phyloP scores from a whole-genome alignment of 2,113 vertebrate species.

The Trematomus loennbergii region DNA sequence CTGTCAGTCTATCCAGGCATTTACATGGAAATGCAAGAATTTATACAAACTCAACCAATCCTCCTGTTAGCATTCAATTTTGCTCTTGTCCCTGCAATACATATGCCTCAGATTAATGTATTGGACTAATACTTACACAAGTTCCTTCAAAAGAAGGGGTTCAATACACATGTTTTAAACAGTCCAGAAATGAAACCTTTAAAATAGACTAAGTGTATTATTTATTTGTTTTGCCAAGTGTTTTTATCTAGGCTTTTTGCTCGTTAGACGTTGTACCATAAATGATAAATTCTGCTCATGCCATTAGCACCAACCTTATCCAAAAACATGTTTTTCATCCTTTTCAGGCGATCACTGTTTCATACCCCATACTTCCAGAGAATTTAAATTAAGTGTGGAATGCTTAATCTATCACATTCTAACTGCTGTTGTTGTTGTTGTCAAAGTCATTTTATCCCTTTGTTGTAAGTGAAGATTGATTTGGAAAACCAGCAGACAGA shows the following conservation, averaged over 20 bases:
- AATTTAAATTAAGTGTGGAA: not conserved
- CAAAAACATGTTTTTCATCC: not conserved
- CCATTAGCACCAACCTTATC: not conserved
- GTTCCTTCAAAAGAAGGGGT: not conserved
- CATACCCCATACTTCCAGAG: not conserved
- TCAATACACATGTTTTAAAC: not conserved
- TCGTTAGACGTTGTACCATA: not conserved
- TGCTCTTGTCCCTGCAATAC: constrained; percentile 1
- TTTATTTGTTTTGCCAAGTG: not conserved
- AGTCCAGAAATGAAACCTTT: not conserved
- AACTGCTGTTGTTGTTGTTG: constrained; percentile 1
- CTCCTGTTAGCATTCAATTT: not conserved
- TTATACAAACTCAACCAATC: constrained; percentile 11
- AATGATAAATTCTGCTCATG: not conserved
- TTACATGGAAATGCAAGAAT: constrained; percentile 31
- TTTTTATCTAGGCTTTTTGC: not conserved
- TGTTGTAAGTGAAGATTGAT: constrained; percentile 18
- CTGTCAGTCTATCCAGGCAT: not conserved
- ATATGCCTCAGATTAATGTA: constrained; percentile 3
- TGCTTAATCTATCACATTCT: not conserved
- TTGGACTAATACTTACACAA: not conserved
- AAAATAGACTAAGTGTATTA: not conserved
- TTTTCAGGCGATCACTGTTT: not conserved
- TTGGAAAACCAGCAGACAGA: constrained; percentile 7
- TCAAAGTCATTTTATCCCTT: not conserved